A percentile compares a stretch with the other conserved stretches of the same genome.
Conservation (phyloP, 2,797 vertebrate genomes). For the Phylloscopus collybita region DNA sequence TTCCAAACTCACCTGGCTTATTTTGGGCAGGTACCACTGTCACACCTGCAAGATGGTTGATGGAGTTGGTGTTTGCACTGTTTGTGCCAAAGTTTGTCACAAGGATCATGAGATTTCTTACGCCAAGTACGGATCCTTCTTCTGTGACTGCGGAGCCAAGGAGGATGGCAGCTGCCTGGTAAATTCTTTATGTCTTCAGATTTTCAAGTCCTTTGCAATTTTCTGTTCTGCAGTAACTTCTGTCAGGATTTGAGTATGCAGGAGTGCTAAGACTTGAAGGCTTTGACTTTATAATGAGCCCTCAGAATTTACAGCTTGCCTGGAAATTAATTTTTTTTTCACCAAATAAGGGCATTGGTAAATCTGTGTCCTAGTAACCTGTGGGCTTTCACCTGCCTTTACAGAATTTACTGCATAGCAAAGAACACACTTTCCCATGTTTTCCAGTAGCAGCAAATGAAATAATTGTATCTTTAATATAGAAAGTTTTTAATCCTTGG, state of each 20-base stretch:
- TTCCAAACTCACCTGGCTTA: not conserved
- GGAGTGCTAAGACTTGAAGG: not conserved
- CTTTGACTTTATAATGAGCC: not conserved
- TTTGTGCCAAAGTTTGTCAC: constrained; percentile 99
- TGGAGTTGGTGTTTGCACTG: constrained; percentile 98
- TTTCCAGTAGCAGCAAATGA: not conserved
- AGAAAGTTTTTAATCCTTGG: not conserved
- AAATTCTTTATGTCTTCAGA: constrained; percentile 61
- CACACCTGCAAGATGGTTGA: constrained; percentile 99
- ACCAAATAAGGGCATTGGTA: not conserved
- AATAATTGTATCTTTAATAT: not conserved
- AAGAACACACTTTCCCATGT: not conserved
- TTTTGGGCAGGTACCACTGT: constrained; percentile 92
- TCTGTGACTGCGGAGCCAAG: constrained; percentile 99
- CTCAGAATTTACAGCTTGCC: not conserved
- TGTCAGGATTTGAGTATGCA: rapidly evolving
- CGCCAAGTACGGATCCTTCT: constrained; percentile 99
- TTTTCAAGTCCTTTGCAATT: not conserved
- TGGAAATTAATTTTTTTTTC: not conserved
- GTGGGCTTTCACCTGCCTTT: not conserved
- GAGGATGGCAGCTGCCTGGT: constrained; percentile 99
- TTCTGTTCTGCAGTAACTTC: not conserved
- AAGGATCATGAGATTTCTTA: constrained; percentile 99
- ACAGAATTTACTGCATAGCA: not conserved
- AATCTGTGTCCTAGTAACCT: not conserved